Evolutionary conservation across 2,113 vertebrate genomes (phyloP).

Genomic region (Percopsis transmontana): DNA sequence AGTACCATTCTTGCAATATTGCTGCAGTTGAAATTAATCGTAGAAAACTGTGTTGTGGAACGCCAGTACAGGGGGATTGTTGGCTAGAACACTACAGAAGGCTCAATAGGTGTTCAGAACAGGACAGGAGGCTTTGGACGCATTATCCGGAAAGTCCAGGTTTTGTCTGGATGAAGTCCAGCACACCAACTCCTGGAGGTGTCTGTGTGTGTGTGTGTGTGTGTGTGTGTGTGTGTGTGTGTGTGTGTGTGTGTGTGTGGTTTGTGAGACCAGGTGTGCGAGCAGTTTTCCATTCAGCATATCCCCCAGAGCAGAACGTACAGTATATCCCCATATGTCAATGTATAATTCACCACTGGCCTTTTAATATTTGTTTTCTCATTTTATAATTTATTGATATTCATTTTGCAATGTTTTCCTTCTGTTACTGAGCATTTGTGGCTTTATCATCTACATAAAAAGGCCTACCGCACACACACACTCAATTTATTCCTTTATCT

Average conservation of each 20-base stretch:
- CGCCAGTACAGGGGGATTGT: not conserved
- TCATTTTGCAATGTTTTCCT: not conserved
- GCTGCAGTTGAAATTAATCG: not conserved
- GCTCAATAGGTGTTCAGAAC: constrained; percentile 21
- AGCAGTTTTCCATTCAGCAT: constrained; percentile 30
- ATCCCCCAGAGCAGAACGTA: constrained; percentile 38
- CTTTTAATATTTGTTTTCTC: constrained; percentile 1
- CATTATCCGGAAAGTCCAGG: not conserved
- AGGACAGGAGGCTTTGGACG: not conserved
- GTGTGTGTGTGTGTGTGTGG: constrained; percentile 17
- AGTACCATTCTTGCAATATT: not conserved
- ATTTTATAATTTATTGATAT: constrained; percentile 28
- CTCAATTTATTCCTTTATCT: not conserved
- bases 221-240: not conserved
- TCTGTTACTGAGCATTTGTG: not conserved
- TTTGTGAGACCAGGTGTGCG: constrained; percentile 9
- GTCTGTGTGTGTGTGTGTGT: constrained; percentile 17
- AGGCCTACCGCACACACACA: constrained; percentile 13
- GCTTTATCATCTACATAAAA: constrained; percentile 2
- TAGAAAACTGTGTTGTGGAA: not conserved
- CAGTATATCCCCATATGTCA: constrained; percentile 30
- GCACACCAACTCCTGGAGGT: too few relatives aligned
- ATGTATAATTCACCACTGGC: constrained; percentile 60
- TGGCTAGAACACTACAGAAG: not conserved
- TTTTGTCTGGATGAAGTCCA: not conserved